Base-by-base conservation (phyloP, 2,797 vertebrate species). In the Micromesistius poutassou region DNA sequence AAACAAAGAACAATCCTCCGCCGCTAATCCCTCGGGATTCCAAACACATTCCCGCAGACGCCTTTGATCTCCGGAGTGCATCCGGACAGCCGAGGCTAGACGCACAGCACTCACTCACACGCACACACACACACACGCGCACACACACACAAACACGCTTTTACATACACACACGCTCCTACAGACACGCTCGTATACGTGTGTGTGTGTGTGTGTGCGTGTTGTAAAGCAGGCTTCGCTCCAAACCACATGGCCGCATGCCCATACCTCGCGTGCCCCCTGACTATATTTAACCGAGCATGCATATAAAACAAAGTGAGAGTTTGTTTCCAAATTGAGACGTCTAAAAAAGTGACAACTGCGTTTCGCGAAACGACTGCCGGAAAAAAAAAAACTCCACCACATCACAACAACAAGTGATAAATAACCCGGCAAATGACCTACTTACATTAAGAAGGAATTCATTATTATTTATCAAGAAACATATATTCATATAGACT, bases 61-160 rank as follows among this genome's bases (percentile, higher is more conserved):
- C 87, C 91, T 94, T 94, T 94, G 92, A 94, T 94, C 93, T 93
- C 86, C 85, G 76, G 89, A 91, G 92, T 87, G 89, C 91, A 91
- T 93, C 90, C 80, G 80, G 88, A 91, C 88, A 91, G 88, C 88
- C 90, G 76, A 91, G 88, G 89, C 83, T 89, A 91, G 84, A 90
- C 90, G 83, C 73, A 76, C 73, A 55, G 74, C 46, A 75, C 73
- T 68, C 73, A 76, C 28, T 71, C 74, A 80, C 75, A 55, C 78
- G 77, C 36, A 70, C 22, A 30, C 8, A 55, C 28, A 4, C 19
- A 40, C 70, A 38, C 8, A 70, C 46, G 14, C 40, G 14, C 40
- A 42, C n/a, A n/a, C 40, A 14, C 9, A 42, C 40, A 12, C 40
- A 42, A 12, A 42, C 40, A 42, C 40, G 4, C 40, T n/a, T n/a